Percentiles rank a stretch among this genome's conserved stretches.
These are phyloP conservation scores for Calephelis perditalis DNA, from an alignment of 2,888 invertebrate genomes.

Conservation along the genomic window DNA sequence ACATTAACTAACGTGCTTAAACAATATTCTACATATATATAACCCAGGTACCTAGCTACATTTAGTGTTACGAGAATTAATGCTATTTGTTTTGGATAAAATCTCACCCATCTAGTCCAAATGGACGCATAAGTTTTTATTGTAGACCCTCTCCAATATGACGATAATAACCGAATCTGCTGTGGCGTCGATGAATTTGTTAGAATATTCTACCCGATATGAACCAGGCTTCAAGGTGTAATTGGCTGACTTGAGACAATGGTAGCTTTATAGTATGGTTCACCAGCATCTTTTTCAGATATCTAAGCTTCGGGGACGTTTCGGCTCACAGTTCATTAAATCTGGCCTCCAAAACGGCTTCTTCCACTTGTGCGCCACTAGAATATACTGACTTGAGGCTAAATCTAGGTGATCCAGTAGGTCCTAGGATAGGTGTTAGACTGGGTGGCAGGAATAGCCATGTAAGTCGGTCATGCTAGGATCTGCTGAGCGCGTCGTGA, in stretches of 20 bases:
- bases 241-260: conserved; percentile 19
- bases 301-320: conserved; percentile 16
- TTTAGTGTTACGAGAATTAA: conserved; percentile 16
- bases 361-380: conserved; percentile 24
- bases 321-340: conserved; percentile 16
- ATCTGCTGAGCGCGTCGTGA: conserved; percentile 30
- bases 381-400: conserved; percentile 18
- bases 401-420: conserved; percentile 21
- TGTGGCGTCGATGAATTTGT: conserved; percentile 20
- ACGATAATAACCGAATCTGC: conserved; percentile 20
- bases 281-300: conserved; percentile 11
- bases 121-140: conserved; percentile 23
- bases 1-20: conserved; percentile 15
- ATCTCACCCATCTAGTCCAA: conserved; percentile 22
- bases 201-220: conserved; percentile 25
- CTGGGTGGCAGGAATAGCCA: conserved; percentile 27
- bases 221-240: conserved; percentile 26
- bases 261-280: conserved; percentile 14
- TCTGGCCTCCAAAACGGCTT: conserved; percentile 23
- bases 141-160: conserved; percentile 26
- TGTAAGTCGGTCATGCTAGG: conserved; percentile 23
- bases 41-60: conserved; percentile 25
- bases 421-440: conserved; percentile 19
- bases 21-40: conserved; percentile 16
- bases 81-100: conserved; percentile 16